These are phyloP conservation scores for Margaritifera margaritifera DNA, from an alignment of 2,888 invertebrate species.

Conservation along the genomic window DNA sequence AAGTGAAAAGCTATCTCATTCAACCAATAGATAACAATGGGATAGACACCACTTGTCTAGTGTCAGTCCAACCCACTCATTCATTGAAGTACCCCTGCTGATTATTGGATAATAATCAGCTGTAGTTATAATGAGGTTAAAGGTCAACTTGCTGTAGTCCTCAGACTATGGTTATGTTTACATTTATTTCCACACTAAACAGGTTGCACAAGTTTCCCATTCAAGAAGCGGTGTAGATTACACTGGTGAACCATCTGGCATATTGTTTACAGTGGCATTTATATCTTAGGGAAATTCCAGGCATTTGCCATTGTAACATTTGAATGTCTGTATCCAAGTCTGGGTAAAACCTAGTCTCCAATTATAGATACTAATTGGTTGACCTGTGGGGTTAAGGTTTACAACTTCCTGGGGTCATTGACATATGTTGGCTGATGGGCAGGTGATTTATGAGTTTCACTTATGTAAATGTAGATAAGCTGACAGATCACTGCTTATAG, in stretches of 20 bases:
- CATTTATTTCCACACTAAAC: constrained; percentile 11
- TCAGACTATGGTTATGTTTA: constrained; percentile 20
- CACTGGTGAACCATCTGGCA: constrained; percentile 28
- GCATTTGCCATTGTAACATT: constrained; percentile 8
- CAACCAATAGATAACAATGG: too few species aligned
- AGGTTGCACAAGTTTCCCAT: constrained; percentile 7
- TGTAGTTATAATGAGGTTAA: constrained; percentile 24
- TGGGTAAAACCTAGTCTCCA: constrained; percentile 10
- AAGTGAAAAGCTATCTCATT: too few species aligned
- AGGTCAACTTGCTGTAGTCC: constrained; percentile 42
- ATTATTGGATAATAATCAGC: constrained; percentile 25
- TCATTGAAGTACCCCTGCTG: constrained; percentile 10
- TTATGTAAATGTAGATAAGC: background rate
- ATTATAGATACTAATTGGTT: constrained; percentile 31
- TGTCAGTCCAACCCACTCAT: too few species aligned
- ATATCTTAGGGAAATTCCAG: constrained; percentile 23
- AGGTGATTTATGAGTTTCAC: background rate
- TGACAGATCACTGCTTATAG: background rate
- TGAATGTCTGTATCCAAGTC: too few species aligned
- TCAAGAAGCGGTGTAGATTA: constrained; percentile 6
- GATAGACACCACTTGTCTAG: too few species aligned
- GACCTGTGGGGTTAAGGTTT: constrained; percentile 23
- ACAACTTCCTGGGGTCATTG: constrained; percentile 15
- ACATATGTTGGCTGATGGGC: constrained; percentile 22
- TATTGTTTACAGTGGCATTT: constrained; percentile 20